Conservation (phyloP, 2,797 vertebrate species). For the Geotrypetes seraphini region DNA sequence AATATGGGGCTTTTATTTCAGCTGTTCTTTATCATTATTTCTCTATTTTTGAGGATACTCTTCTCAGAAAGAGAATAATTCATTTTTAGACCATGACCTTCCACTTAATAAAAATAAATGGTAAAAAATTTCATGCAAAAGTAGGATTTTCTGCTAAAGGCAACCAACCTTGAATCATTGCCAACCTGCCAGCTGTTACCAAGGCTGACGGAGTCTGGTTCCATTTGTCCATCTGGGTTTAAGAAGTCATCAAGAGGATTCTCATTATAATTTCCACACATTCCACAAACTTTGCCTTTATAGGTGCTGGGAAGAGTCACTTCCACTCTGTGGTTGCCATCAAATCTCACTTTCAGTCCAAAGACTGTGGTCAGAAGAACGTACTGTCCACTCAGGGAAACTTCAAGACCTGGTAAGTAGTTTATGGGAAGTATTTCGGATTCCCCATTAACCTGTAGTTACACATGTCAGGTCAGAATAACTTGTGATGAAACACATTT, state of each 20-base stretch:
- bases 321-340: constrained; percentile 37
- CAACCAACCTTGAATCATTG: constrained; percentile 36
- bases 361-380: constrained; percentile 25
- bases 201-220: constrained; percentile 25
- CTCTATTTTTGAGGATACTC: too few species aligned
- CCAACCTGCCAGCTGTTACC: constrained; percentile 44
- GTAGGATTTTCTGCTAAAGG: too few species aligned
- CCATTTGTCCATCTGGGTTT: constrained; percentile 37
- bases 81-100: too few species aligned
- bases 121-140: too few species aligned
- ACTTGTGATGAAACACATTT: too few species aligned
- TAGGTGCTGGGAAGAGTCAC: constrained; percentile 28
- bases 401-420: neutral
- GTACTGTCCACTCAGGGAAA: constrained; percentile 30
- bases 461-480: too few species aligned
- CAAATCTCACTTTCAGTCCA: constrained; percentile 29
- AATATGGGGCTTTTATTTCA: too few species aligned
- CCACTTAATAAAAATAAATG: too few species aligned
- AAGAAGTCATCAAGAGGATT: constrained; percentile 33
- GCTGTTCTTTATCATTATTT: too few species aligned
- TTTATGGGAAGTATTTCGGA: constrained; percentile 22
- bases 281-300: constrained; percentile 36
- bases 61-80: too few species aligned
- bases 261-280: constrained; percentile 45
- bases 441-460: constrained; percentile 31